Evolutionary conservation across 2,113 vertebrate species (phyloP).

Genomic region (Corythoichthys haematopterus): DNA sequence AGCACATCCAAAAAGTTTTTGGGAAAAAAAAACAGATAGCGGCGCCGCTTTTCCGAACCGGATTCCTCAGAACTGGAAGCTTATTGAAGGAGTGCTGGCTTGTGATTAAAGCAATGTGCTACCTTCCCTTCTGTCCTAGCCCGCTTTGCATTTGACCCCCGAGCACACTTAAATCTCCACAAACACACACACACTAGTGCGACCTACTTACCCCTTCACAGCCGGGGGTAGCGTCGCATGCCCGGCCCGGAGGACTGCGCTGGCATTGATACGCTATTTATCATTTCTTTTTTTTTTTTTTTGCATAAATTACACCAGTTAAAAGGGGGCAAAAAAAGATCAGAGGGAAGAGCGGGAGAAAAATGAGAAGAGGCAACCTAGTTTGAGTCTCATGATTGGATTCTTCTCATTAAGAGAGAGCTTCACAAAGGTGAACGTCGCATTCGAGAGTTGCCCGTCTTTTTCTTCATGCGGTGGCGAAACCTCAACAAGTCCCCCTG

Average conservation of each 20-base stretch:
- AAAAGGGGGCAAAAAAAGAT: conserved; percentile 44
- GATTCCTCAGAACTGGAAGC: conserved; percentile 29
- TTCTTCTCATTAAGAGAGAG: conserved; percentile 53
- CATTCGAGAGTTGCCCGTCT: not conserved
- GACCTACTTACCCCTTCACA: conserved; percentile 63
- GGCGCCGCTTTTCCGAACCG: conserved; percentile 19
- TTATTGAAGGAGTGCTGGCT: conserved; percentile 30
- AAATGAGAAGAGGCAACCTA: conserved; percentile 50
- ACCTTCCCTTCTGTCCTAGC: conserved; percentile 32
- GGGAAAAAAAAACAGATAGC: conserved; percentile 4
- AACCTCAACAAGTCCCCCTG: conserved; percentile 18
- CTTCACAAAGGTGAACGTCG: conserved; percentile 42
- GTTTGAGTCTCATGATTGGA: conserved; percentile 51
- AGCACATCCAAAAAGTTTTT: conserved; percentile 4
- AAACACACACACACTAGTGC: conserved; percentile 16
- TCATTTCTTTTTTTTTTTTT: conserved; percentile 49
- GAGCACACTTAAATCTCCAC: conserved; percentile 29
- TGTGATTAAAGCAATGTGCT: conserved; percentile 37
- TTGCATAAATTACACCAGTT: conserved; percentile 73
- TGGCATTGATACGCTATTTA: conserved; percentile 71
- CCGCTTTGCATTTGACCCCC: conserved; percentile 24
- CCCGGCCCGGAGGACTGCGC: conserved; percentile 53
- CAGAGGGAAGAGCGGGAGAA: conserved; percentile 23
- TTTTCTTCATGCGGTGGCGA: conserved; percentile 11
- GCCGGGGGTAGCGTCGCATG: conserved; percentile 48